Base-by-base conservation (phyloP, 2,113 vertebrate species). In the Eurypyga helias region DNA sequence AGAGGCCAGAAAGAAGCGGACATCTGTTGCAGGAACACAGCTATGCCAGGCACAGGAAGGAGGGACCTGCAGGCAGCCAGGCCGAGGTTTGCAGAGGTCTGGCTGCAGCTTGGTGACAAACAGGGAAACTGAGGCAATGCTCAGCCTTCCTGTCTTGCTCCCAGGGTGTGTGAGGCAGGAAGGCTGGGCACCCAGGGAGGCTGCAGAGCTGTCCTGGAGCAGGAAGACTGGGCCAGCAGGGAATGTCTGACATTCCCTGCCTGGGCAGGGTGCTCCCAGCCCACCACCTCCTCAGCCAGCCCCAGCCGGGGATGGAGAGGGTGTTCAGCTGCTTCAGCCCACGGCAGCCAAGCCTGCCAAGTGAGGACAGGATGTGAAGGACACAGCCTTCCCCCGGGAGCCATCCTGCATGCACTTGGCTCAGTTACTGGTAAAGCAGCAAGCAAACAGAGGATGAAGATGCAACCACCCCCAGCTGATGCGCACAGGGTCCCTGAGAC, bases 161-260 rank as follows among this genome's bases (percentile, higher is more conserved):
- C 33, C 76, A 48, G 31, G 23, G 14, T 23, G 20, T 15, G 34
- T 18, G 43, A 51, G 45, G 72, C 0, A 0, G 33, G 61, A 65
- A 28, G 52, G 28, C 60, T 48, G 69, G 34, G 45, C 49, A 29
- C 45, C 8, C 3, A 23, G 33, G 33, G 15, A 34, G 31, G 94
- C 60, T 75, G 78, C 57, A 38, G 83, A 65, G 23, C 61, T 80
- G 36, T 23, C 23, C 60, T 0, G 2, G 18, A 19, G 18, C 61
- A 80, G 83, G 33, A 66, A 19, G 29, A 15, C 19, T 17, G 34
- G 9, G 17, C 11, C 41, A 49, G 29, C 66, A 29, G 57, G 31
- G 43, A 3, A 48, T 0, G 0, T 1, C 23, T 64, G 62, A n/a
- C 20, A 6, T 20, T 4, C 20, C 46, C 52, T 51, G 23, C 41